Evolutionary conservation across 2,888 invertebrate species (phyloP), one percentile per base, ranked within the genome.

Genomic region (Tineola bisselliella): DNA sequence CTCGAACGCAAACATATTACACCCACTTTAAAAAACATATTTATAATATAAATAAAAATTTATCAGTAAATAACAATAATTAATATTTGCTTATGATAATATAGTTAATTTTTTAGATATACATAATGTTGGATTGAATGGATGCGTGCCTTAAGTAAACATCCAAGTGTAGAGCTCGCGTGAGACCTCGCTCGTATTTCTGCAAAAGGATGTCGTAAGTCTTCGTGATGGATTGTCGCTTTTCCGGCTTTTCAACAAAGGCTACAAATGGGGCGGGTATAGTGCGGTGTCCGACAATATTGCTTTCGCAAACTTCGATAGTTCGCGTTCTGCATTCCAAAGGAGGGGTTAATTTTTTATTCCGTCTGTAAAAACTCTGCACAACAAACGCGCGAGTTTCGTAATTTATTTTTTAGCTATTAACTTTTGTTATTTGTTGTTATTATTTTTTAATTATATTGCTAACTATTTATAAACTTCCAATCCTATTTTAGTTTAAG

Each of bases 241-340:
- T 79, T 81, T 83, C 79, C 80, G 79, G 79, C 77, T 79, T 79
- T 79, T 79, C 79, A 81, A 69, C 80, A 72, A 72, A 71, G 71
- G 74, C 76, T 74, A 58, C 72, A 77, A 80, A 80, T 72, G 73
- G 71, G 58, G 58, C 58, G 33, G 33, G 18, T n/a, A 58, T 15
- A 31, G 33, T n/a, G 33, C 58, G 33, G 33, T 31, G 58, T 58
- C 58, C 58, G 58, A 58, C 56, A 56, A 56, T 58, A 58, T 58
- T 58, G 58, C 25, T 56, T 56, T 56, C 58, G 17, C n/a, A 58
- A 58, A 58, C 15, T 58, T 58, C 58, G 33, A 58, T 58, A 58
- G 33, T 58, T 58, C 19, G 25, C n/a, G 19, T 30, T 58, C 33
- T 58, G 58, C 58, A 58, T 58, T 33, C 31, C 33, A 4, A 17